Evolutionary conservation across 2,797 vertebrate species (phyloP).

Genomic region (Coregonus suidteri): DNA sequence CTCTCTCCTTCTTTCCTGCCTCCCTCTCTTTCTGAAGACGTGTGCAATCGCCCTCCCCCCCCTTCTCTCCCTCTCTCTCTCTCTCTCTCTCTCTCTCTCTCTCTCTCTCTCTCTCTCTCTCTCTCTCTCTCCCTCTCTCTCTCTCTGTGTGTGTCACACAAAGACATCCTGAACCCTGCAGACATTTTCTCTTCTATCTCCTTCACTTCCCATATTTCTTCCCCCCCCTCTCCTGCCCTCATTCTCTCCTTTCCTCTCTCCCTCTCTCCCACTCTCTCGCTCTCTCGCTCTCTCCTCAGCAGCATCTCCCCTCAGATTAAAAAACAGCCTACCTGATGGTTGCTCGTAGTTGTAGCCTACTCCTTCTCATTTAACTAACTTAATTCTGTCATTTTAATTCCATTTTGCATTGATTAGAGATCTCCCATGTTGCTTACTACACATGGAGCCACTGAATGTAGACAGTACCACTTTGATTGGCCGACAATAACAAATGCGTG

Average conservation of each 20-base stretch:
- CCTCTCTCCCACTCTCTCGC: slow-evolving; percentile 32
- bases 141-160: neutral
- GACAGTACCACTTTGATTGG: no score
- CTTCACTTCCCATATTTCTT: slow-evolving; percentile 29
- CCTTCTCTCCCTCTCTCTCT: slow-evolving; percentile 6
- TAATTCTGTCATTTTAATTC: no score
- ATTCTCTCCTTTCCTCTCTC: slow-evolving; percentile 11
- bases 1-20: slow-evolving; percentile 16
- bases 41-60: neutral
- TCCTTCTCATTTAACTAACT: no score
- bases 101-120: no score
- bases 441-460: no score
- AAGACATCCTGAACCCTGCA: slow-evolving; percentile 3
- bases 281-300: slow-evolving; percentile 28
- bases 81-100: neutral
- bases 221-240: slow-evolving; percentile 2
- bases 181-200: slow-evolving; percentile 26
- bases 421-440: no score
- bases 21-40: neutral
- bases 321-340: no score
- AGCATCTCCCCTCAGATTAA: neutral
- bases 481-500: no score
- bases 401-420: no score
- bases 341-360: no score
- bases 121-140: no score